These are phyloP conservation scores for Anastatus disparis DNA, from an alignment of 1,140 invertebrate species.

Conservation along the genomic window DNA sequence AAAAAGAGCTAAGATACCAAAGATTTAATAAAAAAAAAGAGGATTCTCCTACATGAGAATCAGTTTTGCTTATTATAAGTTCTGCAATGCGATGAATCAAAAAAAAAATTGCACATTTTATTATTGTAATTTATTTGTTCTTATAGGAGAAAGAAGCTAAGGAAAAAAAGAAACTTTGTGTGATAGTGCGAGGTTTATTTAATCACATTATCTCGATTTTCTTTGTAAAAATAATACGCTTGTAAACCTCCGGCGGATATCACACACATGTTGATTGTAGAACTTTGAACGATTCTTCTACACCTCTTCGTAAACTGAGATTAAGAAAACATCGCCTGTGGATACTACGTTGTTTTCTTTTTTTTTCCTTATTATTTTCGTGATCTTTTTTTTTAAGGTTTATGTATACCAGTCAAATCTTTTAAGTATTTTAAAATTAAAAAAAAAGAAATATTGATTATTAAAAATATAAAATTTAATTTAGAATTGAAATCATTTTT, in stretches of 20 bases:
- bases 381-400: neutral
- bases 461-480: neutral
- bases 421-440: too few relatives aligned
- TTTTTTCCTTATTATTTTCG: too few relatives aligned
- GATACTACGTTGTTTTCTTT: slow-evolving; percentile 13
- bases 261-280: slow-evolving; percentile 44
- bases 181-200: neutral
- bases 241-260: slow-evolving; percentile 57
- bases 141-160: too few relatives aligned
- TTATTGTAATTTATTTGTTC: too few relatives aligned
- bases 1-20: too few relatives aligned
- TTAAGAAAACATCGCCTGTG: slow-evolving; percentile 48
- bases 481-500: neutral
- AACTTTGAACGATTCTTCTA: too few relatives aligned
- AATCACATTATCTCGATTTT: neutral
- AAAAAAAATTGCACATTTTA: too few relatives aligned
- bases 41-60: neutral
- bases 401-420: neutral
- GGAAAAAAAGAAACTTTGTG: too few relatives aligned
- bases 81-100: neutral
- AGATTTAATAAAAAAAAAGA: too few relatives aligned
- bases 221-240: slow-evolving; percentile 65
- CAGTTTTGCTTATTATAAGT: neutral
- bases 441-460: too few relatives aligned
- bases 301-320: slow-evolving; percentile 47